Evolutionary conservation across 2,888 invertebrate genomes (phyloP).

Genomic region (Drosophila mettleri): DNA sequence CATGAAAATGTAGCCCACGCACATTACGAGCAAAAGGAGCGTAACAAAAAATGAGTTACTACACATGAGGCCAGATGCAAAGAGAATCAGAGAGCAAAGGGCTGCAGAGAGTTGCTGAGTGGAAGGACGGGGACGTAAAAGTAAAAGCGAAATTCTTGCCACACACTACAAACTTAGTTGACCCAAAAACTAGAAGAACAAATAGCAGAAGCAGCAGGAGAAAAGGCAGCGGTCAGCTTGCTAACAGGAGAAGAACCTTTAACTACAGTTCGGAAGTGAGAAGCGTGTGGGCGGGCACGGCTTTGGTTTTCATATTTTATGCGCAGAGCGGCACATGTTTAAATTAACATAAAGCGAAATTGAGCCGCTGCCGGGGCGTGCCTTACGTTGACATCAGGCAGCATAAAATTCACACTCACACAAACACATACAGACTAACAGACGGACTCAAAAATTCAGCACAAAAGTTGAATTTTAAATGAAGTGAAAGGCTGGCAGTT

Average conservation of each 20-base stretch:
- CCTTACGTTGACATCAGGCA: conserved; percentile 73
- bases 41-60: conserved; percentile 50
- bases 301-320: conserved; percentile 75
- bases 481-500: conserved; percentile 26
- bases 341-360: conserved; percentile 81
- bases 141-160: conserved; percentile 59
- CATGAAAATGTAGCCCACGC: conserved; percentile 48
- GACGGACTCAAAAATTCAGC: conserved; percentile 76
- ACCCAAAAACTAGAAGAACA: conserved; percentile 75
- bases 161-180: conserved; percentile 68
- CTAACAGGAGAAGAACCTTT: conserved; percentile 6
- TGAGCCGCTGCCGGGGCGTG: conserved; percentile 70
- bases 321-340: conserved; percentile 81
- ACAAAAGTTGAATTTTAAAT: conserved; percentile 76
- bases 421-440: conserved; percentile 14
- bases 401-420: conserved; percentile 60
- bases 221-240: conserved; percentile 34
- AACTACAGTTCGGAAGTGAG: neutral
- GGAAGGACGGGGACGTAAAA: conserved; percentile 25
- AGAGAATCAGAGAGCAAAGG: neutral
- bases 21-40: conserved; percentile 37
- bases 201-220: conserved; percentile 44
- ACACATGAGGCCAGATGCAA: conserved; percentile 61
- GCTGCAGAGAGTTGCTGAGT: neutral
- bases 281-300: neutral